Base-by-base conservation (phyloP, 2,888 invertebrate genomes). In the Melieria picta region DNA sequence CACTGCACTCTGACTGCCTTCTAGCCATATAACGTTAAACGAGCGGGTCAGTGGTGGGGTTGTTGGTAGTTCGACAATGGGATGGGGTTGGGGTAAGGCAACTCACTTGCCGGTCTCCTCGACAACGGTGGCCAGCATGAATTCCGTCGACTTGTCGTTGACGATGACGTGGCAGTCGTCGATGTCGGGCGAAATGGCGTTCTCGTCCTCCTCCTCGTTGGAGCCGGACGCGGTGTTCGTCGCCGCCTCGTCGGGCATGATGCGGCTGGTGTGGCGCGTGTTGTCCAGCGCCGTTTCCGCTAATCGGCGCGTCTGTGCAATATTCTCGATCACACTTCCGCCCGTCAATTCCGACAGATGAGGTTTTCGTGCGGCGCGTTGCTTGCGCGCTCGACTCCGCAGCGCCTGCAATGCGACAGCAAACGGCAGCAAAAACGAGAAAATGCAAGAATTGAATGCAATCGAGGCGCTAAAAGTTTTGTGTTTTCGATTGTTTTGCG, bases 141-240 rank as follows among this genome's bases (percentile, higher is more conserved):
- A 95, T 83, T 96, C 96, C 1, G 95, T 94, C 77, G 95, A 95
- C 87, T 93, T 94, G 85, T 96, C 95, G 87, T 96, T 96, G 60
- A 94, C 93, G 84, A 96, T 95, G 80, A 95, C 93, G 86, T 94
- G 93, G 81, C 94, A 94, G 74, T 92, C 93, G 71, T 92, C 92
- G 76, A 90, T 85, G 78, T 92, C 92, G 62, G 89, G 90, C 57
- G 91, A 91, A 79, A 89, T 85, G 80, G 90, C 90, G 69, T 88
- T 91, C 76, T 91, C 91, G 77, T 93, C 93, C 76, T 94, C 94
- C 75, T 95, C 94, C 81, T 95, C 95, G 83, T 95, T 95, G 82
- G 95, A 95, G 7, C 94, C 95, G 5, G 94, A 95, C 10, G 95
- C 96, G 7, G 96, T 96, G 85, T 96, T 96, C 16, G 96, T 96